Base-by-base conservation (phyloP, 64 coral and sea anemone genomes). In the Dendrophyllia cribrosa region DNA sequence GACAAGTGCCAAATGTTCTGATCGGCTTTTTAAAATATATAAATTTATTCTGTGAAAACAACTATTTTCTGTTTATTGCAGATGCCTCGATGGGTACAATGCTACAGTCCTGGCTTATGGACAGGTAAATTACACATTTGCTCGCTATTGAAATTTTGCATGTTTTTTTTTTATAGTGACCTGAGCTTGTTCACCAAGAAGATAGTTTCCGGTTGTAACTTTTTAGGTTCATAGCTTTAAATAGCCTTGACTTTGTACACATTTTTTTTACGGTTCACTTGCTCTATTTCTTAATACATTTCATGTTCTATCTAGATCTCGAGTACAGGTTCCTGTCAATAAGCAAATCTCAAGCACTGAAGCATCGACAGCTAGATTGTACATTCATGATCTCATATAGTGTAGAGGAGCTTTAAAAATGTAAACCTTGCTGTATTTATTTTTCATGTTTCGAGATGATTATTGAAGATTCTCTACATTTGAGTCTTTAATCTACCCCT, bases 1-100 rank as follows among this genome's bases (percentile, higher is more conserved):
- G 15, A 64, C 15, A 6, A 63, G 80, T 84, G 80, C 80, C 80
- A 84, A 82, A 83, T 67, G 3, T 20, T 22, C 16, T 80, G 3
- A 23, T 46, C 71, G 45, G 14, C 75, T 50, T 13, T 10, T 56
- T 11, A 4, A 64, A 63, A 48, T n/a, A 65, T 26, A 34, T 7
- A 9, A 7, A n/a, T 12, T 16, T 44, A 66, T 65, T 17, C 66
- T 17, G 17, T 84, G 44, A 52, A 66, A 47, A 46, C 44, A 51
- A 67, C 43, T 22, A 84, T 84, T 77, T 80, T 90, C 49, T 72
- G 19, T 82, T 71, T 58, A 51, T 77, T 75, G 15, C 79, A 99
- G 97, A 59, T 99, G 97, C 84, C 74, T 99, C 15, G 97, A 99
- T 86, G 97, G 97, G 16, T 99, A 99, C 82, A 99, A 99, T 60